These are phyloP conservation scores for Etheostoma spectabile DNA, from an alignment of 2,113 vertebrate genomes.

Conservation along the genomic window DNA sequence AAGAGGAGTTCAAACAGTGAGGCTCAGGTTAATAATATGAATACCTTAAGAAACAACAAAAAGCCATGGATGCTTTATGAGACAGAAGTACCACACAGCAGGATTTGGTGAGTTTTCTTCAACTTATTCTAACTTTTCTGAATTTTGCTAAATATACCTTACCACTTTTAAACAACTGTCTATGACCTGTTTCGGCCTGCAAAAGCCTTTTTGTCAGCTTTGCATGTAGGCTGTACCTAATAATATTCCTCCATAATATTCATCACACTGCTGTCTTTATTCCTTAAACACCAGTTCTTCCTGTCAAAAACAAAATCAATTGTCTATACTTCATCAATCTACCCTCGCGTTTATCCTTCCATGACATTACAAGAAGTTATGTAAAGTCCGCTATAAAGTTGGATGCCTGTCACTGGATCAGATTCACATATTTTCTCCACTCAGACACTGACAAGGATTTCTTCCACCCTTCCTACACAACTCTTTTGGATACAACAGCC, in stretches of 20 bases:
- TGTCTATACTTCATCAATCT: neutral
- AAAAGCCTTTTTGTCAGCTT: neutral
- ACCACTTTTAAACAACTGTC: neutral
- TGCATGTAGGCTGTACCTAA: neutral
- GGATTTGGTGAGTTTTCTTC: conserved; percentile 68
- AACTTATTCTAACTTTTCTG: neutral
- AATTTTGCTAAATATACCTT: neutral
- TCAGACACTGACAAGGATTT: neutral
- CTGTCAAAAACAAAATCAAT: neutral
- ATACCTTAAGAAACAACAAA: conserved; percentile 25
- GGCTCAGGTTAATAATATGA: conserved; percentile 46
- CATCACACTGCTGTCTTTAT: neutral
- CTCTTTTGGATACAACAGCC: conserved; percentile 1
- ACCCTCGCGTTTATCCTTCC: neutral
- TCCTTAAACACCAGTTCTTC: neutral
- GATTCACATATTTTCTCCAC: conserved; percentile 3
- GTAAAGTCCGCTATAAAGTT: neutral
- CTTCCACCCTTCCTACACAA: neutral
- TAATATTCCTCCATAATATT: neutral
- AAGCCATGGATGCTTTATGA: conserved; percentile 73
- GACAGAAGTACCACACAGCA: conserved; percentile 67
- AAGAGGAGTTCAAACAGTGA: neutral
- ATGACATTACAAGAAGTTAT: neutral
- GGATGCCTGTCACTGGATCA: neutral
- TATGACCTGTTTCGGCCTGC: neutral